Percentiles rank a stretch among this genome's conserved stretches.
phyloP scores from a whole-genome alignment of 2,888 invertebrate genomes.

The Glomeris marginata region DNA sequence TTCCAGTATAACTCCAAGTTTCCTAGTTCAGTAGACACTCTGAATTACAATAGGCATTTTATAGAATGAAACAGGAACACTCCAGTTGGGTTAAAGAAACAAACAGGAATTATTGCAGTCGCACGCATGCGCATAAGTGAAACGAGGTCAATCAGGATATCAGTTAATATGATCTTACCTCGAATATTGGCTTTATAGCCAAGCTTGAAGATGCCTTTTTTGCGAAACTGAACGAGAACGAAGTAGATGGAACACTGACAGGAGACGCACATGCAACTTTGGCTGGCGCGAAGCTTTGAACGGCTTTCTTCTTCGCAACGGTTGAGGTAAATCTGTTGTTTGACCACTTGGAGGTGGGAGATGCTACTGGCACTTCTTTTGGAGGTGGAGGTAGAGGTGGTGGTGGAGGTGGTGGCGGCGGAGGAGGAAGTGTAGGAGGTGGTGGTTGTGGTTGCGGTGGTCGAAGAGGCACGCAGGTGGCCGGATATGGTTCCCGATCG shows the following conservation, averaged over 20 bases:
- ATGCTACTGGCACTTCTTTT: background rate
- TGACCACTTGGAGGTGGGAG: background rate
- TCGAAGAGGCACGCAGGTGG: constrained; percentile 9
- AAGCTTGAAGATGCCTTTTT: constrained; percentile 11
- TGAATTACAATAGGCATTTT: too few relatives aligned
- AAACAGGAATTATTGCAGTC: too few relatives aligned
- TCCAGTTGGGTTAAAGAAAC: too few relatives aligned
- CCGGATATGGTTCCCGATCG: constrained; percentile 12
- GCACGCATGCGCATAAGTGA: too few relatives aligned
- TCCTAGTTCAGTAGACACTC: too few relatives aligned
- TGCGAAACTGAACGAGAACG: constrained; percentile 12
- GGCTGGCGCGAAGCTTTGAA: background rate
- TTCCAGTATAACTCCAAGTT: too few relatives aligned
- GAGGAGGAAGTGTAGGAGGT: background rate
- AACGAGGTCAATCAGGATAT: too few relatives aligned
- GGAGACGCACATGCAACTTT: background rate
- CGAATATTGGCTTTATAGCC: constrained; percentile 6
- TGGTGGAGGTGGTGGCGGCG: background rate
- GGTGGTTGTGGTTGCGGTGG: constrained; percentile 9
- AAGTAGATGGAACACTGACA: background rate
- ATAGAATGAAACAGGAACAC: too few relatives aligned
- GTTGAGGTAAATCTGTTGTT: background rate
- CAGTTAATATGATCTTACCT: too few relatives aligned
- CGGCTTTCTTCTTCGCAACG: background rate
- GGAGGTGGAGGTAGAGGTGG: constrained; percentile 13